phyloP scores from a whole-genome alignment of 2,113 vertebrate genomes.

The Poeciliopsis turrubarensis region DNA sequence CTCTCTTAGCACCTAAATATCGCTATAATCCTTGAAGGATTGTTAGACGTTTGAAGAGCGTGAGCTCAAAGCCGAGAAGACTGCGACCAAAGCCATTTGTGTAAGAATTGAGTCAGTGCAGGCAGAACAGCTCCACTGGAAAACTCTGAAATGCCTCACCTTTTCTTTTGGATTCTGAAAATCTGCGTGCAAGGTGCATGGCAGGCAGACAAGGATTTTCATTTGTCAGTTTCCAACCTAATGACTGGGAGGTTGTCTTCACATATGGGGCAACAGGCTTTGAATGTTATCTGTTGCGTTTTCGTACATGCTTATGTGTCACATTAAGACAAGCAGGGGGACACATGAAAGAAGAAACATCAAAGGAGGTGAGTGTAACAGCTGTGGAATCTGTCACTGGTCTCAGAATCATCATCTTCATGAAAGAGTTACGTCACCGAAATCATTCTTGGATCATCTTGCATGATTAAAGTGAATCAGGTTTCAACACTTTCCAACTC shows the following conservation, averaged over 20 bases:
- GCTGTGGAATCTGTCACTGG: slow-evolving; percentile 41
- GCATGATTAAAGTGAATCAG: background rate
- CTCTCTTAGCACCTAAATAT: slow-evolving; percentile 29
- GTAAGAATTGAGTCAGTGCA: slow-evolving; percentile 33
- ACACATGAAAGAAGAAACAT: slow-evolving; percentile 39
- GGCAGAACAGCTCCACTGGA: slow-evolving; percentile 20
- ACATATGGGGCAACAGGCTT: slow-evolving; percentile 29
- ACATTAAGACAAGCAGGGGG: slow-evolving; percentile 22
- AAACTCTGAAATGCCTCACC: slow-evolving; percentile 34
- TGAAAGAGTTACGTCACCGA: slow-evolving; percentile 11
- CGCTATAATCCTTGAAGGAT: slow-evolving; percentile 28
- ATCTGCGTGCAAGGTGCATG: slow-evolving; percentile 7
- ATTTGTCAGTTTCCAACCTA: slow-evolving; percentile 42
- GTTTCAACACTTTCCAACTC: background rate
- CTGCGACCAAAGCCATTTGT: slow-evolving; percentile 49
- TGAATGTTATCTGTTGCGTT: slow-evolving; percentile 28
- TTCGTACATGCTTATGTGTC: slow-evolving; percentile 11
- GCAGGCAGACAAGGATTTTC: slow-evolving; percentile 35
- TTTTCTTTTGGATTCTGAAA: slow-evolving; percentile 35
- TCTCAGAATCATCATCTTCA: slow-evolving; percentile 33
- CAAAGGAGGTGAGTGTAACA: slow-evolving; percentile 41
- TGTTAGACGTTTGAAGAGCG: slow-evolving; percentile 35
- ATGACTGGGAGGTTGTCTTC: slow-evolving; percentile 33
- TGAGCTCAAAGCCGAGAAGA: slow-evolving; percentile 31
- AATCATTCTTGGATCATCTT: background rate